A percentile compares a stretch with the other conserved stretches of the same genome.
Evolutionary conservation across 2,113 vertebrate species (phyloP).

Genomic region (Lamprotornis superbus): DNA sequence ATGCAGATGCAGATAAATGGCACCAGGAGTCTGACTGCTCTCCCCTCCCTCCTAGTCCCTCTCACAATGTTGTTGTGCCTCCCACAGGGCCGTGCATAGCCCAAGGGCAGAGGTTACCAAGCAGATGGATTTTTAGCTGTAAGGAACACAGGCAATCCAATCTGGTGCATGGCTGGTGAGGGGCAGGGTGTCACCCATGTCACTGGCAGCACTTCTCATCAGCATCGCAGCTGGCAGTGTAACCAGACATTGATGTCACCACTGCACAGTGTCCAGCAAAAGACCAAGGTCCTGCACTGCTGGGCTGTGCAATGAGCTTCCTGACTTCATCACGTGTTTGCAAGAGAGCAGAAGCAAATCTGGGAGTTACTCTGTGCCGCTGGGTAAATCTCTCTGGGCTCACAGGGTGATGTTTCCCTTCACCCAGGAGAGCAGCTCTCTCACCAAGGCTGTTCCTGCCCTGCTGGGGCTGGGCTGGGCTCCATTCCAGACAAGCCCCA

Average conservation of each 20-base stretch:
- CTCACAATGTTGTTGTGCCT: not conserved
- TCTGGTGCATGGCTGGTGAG: not conserved
- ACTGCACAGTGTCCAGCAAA: not conserved
- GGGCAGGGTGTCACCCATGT: not conserved
- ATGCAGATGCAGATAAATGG: not conserved
- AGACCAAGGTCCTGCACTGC: not conserved
- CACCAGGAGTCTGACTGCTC: not conserved
- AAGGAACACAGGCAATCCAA: not conserved
- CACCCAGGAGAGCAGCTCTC: not conserved
- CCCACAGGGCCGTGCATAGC: not conserved
- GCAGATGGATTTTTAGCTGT: not conserved
- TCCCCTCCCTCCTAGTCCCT: not conserved
- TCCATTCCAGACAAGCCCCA: not conserved
- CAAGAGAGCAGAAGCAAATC: not conserved
- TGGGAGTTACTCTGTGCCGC: not conserved
- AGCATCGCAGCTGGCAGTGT: fast-evolving
- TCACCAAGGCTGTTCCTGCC: fast-evolving
- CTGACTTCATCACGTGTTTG: not conserved
- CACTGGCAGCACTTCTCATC: not conserved
- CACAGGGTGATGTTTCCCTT: not conserved
- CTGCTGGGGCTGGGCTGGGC: not conserved
- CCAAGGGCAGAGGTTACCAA: not conserved
- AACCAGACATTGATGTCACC: not conserved
- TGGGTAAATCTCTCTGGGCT: not conserved
- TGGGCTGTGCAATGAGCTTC: not conserved